phyloP scores from a whole-genome alignment of 2,113 vertebrate species.

The Cranoglanis bouderius region DNA sequence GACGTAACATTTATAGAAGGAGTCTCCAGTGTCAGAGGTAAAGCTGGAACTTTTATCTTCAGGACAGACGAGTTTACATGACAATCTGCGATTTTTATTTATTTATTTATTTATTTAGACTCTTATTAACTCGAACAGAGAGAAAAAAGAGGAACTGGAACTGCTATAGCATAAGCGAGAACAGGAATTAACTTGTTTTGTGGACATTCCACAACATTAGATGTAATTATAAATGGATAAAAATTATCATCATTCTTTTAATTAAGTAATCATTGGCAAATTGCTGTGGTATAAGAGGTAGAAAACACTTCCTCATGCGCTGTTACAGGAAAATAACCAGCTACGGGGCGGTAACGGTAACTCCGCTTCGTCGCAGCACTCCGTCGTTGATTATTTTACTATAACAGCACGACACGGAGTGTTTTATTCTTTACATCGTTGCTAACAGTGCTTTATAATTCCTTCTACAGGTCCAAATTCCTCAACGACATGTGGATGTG shows the following conservation, averaged over 20 bases:
- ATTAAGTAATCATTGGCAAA: background rate
- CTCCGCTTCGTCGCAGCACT: background rate
- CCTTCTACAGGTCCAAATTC: constrained; percentile 87
- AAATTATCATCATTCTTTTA: background rate
- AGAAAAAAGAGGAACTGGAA: too few relatives aligned
- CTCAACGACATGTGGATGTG: constrained; percentile 96
- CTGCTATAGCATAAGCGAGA: background rate
- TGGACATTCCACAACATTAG: background rate
- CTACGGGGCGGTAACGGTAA: background rate
- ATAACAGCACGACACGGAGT: background rate
- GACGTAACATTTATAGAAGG: background rate
- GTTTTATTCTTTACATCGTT: background rate
- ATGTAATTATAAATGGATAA: background rate
- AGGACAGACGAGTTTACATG: too few relatives aligned
- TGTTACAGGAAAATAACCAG: background rate
- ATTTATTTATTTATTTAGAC: too few relatives aligned
- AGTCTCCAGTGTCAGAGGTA: background rate
- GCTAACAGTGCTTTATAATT: background rate
- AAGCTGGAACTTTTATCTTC: too few relatives aligned
- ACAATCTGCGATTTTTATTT: too few relatives aligned
- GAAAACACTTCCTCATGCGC: background rate
- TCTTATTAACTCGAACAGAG: too few relatives aligned
- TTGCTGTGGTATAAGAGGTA: background rate
- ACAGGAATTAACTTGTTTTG: background rate
- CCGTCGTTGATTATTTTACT: background rate